Evolutionary conservation across 2,113 vertebrate species (phyloP), one percentile per base, ranked within the genome.

Genomic region (Lophotis ruficrista): DNA sequence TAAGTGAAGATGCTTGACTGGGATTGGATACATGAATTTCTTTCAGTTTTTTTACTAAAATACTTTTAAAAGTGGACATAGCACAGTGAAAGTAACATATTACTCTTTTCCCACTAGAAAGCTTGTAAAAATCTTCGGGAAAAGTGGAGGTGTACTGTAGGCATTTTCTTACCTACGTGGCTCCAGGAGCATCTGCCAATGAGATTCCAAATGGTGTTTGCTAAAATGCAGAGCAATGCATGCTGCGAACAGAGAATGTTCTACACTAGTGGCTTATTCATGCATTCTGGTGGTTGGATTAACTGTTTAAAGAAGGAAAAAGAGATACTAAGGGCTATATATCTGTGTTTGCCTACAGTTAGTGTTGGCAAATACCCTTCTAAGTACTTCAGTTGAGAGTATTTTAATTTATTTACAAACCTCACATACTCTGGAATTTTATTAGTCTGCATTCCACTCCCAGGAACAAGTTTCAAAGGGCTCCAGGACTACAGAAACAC

Each of bases 401-500:
- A 80, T 84, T 94, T 86, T 50, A 66, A 94, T 94, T 87, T 94
- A 92, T 90, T 93, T 94, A 94, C 93, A 95, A 94, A 82, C 18
- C 10, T 47, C 64, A 53, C 56, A 81, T 81, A 86, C 62, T 62
- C 75, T 65, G 62, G 57, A 83, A 95, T 92, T 93, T 90, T 92
- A 83, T 90, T 94, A 77, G 79, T 93, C 94, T 94, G 50, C 94
- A 95, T 96, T 93, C 90, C 86, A 70, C 54, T 86, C 75, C 75
- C 68, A 83, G 50, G 62, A 92, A 77, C 48, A 95, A 95, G 79
- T 86, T 93, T 50, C 89, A 90, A 90, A 65, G 51, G 62, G n/a
- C 33, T 72, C 58, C 83, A 86, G 66, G 28, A 96, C 25, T 33
- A 77, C 16, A 69, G 41, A 68, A 92, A 89, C 89, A 58, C n/a